These are phyloP conservation scores for Pinna nobilis DNA, from an alignment of 1,140 invertebrate genomes.

Conservation along the genomic window DNA sequence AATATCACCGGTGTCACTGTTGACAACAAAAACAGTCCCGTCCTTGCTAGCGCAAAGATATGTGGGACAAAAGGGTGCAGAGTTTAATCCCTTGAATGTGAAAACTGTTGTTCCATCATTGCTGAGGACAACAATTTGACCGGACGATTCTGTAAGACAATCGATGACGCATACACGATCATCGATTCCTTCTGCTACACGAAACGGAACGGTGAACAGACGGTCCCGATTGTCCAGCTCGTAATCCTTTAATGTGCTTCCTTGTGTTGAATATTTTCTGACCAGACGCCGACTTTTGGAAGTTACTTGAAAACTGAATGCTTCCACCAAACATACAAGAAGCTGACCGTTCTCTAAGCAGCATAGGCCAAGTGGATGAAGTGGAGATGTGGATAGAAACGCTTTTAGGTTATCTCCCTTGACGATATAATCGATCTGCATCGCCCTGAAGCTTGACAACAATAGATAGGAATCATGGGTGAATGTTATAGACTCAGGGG, in stretches of 20 bases:
- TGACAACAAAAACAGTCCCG: too few relatives aligned
- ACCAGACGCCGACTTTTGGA: conserved; percentile 18
- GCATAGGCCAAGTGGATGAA: conserved; percentile 4
- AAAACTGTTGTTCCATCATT: too few relatives aligned
- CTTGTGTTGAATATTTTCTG: not conserved
- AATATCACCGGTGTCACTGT: too few relatives aligned
- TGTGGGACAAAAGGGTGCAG: too few relatives aligned
- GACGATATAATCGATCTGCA: not conserved
- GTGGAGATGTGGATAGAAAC: not conserved
- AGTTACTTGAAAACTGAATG: not conserved
- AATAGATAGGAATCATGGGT: not conserved
- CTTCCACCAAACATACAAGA: conserved; percentile 14
- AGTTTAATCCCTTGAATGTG: too few relatives aligned
- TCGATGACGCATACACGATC: too few relatives aligned
- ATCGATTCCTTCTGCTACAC: too few relatives aligned
- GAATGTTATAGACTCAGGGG: not conserved
- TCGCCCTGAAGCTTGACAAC: not conserved
- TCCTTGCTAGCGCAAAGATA: too few relatives aligned
- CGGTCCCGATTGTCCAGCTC: not conserved
- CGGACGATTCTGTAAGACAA: too few relatives aligned
- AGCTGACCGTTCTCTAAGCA: conserved; percentile 3
- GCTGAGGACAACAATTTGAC: too few relatives aligned
- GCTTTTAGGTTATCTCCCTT: not conserved
- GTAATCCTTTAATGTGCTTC: not conserved
- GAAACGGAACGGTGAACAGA: not conserved